Evolutionary conservation across 2,113 vertebrate species (phyloP).

Genomic region (Morone saxatilis): DNA sequence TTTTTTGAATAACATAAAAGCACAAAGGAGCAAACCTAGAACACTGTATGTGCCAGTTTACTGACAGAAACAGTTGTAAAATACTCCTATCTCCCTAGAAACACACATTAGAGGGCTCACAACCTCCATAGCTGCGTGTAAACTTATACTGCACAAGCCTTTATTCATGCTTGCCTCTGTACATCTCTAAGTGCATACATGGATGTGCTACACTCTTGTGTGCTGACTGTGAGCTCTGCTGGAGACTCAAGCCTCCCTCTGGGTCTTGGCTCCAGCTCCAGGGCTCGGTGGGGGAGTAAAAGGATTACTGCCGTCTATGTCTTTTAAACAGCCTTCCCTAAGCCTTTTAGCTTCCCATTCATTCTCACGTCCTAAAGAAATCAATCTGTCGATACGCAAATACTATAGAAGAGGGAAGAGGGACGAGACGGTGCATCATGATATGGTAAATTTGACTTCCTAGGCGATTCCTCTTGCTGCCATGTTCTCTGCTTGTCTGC

Average conservation of each 20-base stretch:
- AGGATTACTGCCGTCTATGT: constrained; percentile 79
- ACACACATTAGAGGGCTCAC: background rate
- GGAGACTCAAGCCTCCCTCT: constrained; percentile 72
- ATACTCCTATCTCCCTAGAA: background rate
- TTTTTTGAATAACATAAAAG: constrained; percentile 38
- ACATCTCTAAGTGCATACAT: constrained; percentile 12
- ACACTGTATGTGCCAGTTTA: background rate
- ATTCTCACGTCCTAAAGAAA: constrained; percentile 70
- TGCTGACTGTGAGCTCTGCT: constrained; percentile 63
- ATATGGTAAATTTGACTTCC: constrained; percentile 52
- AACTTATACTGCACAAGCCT: background rate
- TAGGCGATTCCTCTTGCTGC: constrained; percentile 29
- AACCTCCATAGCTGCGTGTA: background rate
- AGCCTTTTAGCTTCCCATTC: constrained; percentile 80
- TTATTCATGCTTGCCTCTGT: constrained; percentile 1
- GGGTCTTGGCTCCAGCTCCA: constrained; percentile 62
- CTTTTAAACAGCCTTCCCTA: constrained; percentile 80
- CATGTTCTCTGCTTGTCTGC: constrained; percentile 20
- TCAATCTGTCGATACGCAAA: constrained; percentile 58
- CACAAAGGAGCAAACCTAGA: constrained; percentile 13
- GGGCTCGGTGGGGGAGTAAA: constrained; percentile 65
- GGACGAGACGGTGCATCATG: constrained; percentile 39
- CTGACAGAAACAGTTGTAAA: constrained; percentile 10
- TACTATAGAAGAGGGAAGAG: constrained; percentile 23
- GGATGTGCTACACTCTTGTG: constrained; percentile 31